phyloP scores from a whole-genome alignment of 1,140 invertebrate species.

The Lysiphlebus fabarum region DNA sequence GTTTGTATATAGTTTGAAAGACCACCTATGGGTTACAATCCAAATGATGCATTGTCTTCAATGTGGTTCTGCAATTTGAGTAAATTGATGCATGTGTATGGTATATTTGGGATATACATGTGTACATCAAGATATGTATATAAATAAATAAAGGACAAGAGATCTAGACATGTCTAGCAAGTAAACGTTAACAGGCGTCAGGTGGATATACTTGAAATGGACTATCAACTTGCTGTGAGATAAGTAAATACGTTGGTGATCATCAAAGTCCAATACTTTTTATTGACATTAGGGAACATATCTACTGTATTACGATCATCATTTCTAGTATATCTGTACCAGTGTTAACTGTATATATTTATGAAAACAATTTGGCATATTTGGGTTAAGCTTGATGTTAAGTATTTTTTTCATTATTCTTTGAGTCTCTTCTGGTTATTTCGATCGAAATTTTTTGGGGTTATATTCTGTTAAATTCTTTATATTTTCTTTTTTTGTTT shows the following conservation, averaged over 20 bases:
- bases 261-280: conserved; percentile 22
- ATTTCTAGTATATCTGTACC: no score
- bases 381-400: no score
- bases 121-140: conserved; percentile 3
- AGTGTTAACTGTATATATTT: not conserved
- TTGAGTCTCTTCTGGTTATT: no score
- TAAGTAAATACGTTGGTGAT: conserved; percentile 23
- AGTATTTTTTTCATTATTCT: no score
- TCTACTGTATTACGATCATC: no score
- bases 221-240: conserved; percentile 27
- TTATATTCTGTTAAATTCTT: no score
- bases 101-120: not conserved
- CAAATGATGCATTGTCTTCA: conserved; percentile 4
- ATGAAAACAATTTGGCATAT: conserved; percentile 14
- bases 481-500: no score
- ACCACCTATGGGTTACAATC: not conserved
- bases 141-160: conserved; percentile 1
- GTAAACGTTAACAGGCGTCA: conserved; percentile 38
- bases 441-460: no score
- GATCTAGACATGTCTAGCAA: conserved; percentile 35
- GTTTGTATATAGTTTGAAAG: no score
- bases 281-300: conserved; percentile 5
- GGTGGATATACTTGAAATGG: conserved; percentile 33
- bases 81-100: not conserved
- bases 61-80: not conserved